Evolutionary conservation across 37 sponge, comb jelly and placozoan genomes (phyloP), one percentile per base, ranked within the genome.

Genomic region (Aplysina aerophoba): DNA sequence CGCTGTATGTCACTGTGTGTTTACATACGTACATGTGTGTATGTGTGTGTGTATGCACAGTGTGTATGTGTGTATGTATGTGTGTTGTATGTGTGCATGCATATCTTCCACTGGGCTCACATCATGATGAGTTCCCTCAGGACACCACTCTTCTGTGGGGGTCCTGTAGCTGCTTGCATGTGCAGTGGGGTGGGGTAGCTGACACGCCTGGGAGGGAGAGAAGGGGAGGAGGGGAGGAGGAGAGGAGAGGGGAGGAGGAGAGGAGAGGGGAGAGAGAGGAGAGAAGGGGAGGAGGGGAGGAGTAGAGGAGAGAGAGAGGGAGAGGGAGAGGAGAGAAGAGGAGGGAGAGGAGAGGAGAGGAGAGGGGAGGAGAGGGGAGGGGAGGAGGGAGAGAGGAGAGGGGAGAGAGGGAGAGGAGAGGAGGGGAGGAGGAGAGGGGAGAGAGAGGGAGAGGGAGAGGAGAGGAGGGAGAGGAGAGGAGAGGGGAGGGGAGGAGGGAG

Each of bases 181-280:
- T 94, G 95, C 12, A 94, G 84, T 35, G 95, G 95, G 35, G 88
- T 86, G 27, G 90, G 90, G 57, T 93, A 90, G 64, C 85, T 83
- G 39, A 33, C 55, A 35, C 61, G 21, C 22, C 93, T 93, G 78
- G 1, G 38, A 30, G 2, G 6, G 63, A 55, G 63, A 33, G 40
- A n/a, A 36, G 86, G 88, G 14, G 92, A 85, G 30, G 78, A 79
- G 28, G 30, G 34, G 30, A 35, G 4, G 25, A 11, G n/a, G 12
- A 8, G 8, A 8, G 8, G 50, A 44, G 50, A 8, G 50, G 8
- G 50, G 8, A 8, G 8, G 50, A 44, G 50, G 50, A 8, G 8
- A 44, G 50, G 8, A 8, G 8, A 8, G 8, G 50, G 50, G 50
- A 44, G 50, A 44, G 50, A 11, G 50, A 44, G 50, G 50, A 44